Evolutionary conservation across 1,140 invertebrate genomes (phyloP).

Genomic region (Cepaea nemoralis): DNA sequence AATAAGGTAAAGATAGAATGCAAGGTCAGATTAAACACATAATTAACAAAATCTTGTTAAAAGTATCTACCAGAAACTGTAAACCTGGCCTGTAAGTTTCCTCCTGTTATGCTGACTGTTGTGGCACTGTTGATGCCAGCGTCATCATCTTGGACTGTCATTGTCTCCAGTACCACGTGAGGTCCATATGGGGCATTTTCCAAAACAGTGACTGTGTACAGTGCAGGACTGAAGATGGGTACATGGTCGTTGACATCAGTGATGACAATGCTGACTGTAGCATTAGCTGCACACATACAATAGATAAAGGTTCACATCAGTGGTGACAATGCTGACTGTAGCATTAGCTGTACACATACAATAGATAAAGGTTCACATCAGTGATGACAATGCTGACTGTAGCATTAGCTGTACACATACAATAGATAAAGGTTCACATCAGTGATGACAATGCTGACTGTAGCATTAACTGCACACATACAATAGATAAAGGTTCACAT

Average conservation of each 20-base stretch:
- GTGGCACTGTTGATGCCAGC: constrained; percentile 9
- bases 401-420: constrained; percentile 27
- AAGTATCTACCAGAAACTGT: constrained; percentile 21
- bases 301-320: constrained; percentile 42
- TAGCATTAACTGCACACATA: constrained; percentile 30
- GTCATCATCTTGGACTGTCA: constrained; percentile 36
- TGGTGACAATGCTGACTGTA: constrained; percentile 40
- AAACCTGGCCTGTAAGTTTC: constrained; percentile 23
- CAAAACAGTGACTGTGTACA: constrained; percentile 37
- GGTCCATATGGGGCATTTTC: constrained; percentile 40
- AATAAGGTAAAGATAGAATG: no score
- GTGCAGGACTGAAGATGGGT: constrained; percentile 36
- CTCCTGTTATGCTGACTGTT: constrained; percentile 16
- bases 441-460: constrained; percentile 39
- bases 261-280: constrained; percentile 41
- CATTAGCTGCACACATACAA: constrained; percentile 29
- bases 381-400: constrained; percentile 41
- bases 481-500: neutral
- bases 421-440: constrained; percentile 42
- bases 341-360: constrained; percentile 29
- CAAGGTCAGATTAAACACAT: no score
- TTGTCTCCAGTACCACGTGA: constrained; percentile 30
- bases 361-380: constrained; percentile 42
- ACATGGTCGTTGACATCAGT: constrained; percentile 47
- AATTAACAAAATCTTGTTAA: neutral